Conservation (phyloP, 2,113 vertebrate genomes). For the Oostethus manadensis region DNA sequence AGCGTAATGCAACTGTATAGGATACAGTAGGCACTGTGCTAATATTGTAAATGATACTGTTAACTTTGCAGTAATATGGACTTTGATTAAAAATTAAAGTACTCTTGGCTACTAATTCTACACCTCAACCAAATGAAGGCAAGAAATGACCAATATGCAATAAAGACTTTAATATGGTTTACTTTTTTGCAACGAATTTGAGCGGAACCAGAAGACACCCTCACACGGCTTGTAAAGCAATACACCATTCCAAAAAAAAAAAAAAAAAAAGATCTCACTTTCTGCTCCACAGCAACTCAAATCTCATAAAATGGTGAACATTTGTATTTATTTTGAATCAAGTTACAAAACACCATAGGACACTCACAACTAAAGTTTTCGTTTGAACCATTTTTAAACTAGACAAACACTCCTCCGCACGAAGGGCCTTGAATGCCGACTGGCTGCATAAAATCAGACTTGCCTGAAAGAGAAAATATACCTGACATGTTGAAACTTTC, state of each 20-base stretch:
- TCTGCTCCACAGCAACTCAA: constrained; percentile 24
- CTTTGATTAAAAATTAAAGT: constrained; percentile 11
- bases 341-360: constrained; percentile 18
- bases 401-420: neutral
- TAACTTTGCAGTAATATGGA: neutral
- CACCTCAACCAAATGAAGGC: neutral
- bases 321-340: neutral
- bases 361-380: no score
- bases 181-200: constrained; percentile 39
- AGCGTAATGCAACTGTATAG: constrained; percentile 1
- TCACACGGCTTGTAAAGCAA: constrained; percentile 53
- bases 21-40: neutral
- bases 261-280: no score
- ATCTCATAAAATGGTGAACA: neutral
- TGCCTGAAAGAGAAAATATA: neutral
- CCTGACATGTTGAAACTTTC: neutral
- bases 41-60: constrained; percentile 14
- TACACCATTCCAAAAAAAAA: constrained; percentile 34
- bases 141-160: constrained; percentile 19
- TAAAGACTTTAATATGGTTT: constrained; percentile 34
- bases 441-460: constrained; percentile 10
- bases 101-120: constrained; percentile 13
- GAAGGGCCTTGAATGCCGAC: constrained; percentile 11
- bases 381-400: neutral
- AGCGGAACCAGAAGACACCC: constrained; percentile 47